Conservation (phyloP, 2,797 vertebrate species). For the Sciaenops ocellatus region DNA sequence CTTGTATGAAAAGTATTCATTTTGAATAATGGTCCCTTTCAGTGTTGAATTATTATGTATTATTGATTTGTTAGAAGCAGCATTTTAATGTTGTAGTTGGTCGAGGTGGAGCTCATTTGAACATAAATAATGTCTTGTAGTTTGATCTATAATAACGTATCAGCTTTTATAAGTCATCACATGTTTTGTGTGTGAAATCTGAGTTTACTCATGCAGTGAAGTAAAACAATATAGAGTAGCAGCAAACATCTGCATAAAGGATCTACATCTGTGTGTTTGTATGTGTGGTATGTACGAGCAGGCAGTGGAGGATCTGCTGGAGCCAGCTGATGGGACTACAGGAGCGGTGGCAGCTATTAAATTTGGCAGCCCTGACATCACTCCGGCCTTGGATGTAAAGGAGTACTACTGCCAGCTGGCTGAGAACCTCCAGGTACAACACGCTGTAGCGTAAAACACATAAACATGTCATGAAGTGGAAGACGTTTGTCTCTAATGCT, state of each 20-base stretch:
- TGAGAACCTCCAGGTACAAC: slow-evolving; percentile 82
- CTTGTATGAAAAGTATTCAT: background rate
- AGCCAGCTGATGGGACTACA: slow-evolving; percentile 57
- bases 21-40: background rate
- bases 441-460: slow-evolving; percentile 45
- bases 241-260: background rate
- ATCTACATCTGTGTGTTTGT: slow-evolving; percentile 27
- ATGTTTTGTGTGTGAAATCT: background rate
- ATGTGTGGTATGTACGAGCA: slow-evolving; percentile 56
- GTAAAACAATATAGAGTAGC: background rate
- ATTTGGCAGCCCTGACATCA: slow-evolving; percentile 82
- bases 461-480: slow-evolving; percentile 50
- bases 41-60: background rate
- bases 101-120: background rate
- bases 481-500: slow-evolving; percentile 10
- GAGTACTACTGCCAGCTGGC: slow-evolving; percentile 83
- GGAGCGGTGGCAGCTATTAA: slow-evolving; percentile 60
- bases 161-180: background rate
- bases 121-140: background rate
- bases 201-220: no score
- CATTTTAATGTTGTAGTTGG: background rate
- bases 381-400: slow-evolving; percentile 77
- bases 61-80: slow-evolving; percentile 1
- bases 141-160: background rate
- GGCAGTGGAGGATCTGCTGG: slow-evolving; percentile 70